Evolutionary conservation across 2,888 invertebrate genomes (phyloP).

Genomic region (Doris montereyensis): DNA sequence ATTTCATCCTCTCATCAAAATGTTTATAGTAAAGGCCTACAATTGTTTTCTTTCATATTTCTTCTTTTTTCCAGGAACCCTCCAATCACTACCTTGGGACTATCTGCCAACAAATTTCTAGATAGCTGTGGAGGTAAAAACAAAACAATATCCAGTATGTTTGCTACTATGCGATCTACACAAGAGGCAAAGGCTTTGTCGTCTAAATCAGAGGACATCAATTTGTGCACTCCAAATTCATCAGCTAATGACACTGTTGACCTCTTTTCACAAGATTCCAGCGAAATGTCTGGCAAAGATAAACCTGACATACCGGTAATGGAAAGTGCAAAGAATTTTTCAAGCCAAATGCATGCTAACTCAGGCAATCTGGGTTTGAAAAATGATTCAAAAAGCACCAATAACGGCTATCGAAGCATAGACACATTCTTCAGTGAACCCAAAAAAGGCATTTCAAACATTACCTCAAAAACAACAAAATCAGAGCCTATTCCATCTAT

Average conservation of each 20-base stretch:
- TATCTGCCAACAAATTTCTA: slow-evolving; percentile 85
- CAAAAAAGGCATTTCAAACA: background rate
- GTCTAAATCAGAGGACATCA: too few relatives aligned
- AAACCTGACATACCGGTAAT: too few relatives aligned
- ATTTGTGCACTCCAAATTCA: too few relatives aligned
- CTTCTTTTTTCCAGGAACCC: slow-evolving; percentile 73
- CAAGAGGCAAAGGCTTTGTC: background rate
- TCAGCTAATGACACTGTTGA: too few relatives aligned
- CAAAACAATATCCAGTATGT: slow-evolving; percentile 49
- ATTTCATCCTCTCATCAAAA: too few relatives aligned
- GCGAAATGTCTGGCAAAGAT: too few relatives aligned
- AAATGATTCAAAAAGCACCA: background rate
- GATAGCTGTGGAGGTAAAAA: slow-evolving; percentile 46
- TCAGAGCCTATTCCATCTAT: too few relatives aligned
- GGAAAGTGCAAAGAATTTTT: too few relatives aligned
- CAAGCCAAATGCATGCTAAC: too few relatives aligned
- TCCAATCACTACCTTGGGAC: slow-evolving; percentile 81
- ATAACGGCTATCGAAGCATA: slow-evolving; percentile 34
- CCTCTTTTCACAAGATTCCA: too few relatives aligned
- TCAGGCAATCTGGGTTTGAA: too few relatives aligned
- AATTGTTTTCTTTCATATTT: background rate
- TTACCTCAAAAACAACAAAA: too few relatives aligned
- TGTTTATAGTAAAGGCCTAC: background rate
- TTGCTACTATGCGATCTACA: slow-evolving; percentile 37
- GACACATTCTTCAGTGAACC: slow-evolving; percentile 38